Conservation (phyloP, 2,888 invertebrate species). For the Rhamnusium bicolor region DNA sequence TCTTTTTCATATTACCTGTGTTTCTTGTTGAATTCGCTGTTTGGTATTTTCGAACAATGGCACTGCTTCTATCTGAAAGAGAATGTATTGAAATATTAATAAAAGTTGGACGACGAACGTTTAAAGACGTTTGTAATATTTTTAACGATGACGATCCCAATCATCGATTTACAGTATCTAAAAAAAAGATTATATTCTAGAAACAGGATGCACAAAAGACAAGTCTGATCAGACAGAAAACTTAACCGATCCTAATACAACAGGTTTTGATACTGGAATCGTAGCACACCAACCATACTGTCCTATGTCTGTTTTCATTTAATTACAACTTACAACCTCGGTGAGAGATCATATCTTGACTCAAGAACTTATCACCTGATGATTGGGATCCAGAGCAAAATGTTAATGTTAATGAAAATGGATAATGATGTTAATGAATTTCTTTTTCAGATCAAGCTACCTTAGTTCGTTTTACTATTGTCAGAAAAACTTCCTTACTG, state of each 20-base stretch:
- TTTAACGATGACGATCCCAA: not conserved
- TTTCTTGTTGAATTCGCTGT: not conserved
- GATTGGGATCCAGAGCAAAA: not conserved
- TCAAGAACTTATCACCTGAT: not conserved
- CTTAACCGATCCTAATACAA: not conserved
- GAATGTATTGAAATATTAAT: not conserved
- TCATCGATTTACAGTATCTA: not conserved
- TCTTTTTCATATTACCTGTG: not conserved
- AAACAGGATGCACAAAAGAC: not conserved
- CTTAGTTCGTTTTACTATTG: too few relatives aligned
- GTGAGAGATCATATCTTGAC: not conserved
- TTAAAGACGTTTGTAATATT: not conserved
- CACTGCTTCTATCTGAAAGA: constrained; percentile 2
- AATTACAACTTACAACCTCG: not conserved
- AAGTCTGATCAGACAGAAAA: not conserved
- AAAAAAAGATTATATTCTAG: not conserved
- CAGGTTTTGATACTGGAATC: too few relatives aligned
- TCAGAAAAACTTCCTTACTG: too few relatives aligned
- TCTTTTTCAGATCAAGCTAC: too few relatives aligned
- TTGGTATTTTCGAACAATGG: not conserved
- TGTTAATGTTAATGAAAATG: not conserved
- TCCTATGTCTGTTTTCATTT: too few relatives aligned
- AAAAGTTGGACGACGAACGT: not conserved
- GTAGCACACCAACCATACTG: too few relatives aligned
- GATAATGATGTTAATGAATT: not conserved